phyloP scores from a whole-genome alignment of 1,140 invertebrate genomes.

The Megathymus violae region DNA sequence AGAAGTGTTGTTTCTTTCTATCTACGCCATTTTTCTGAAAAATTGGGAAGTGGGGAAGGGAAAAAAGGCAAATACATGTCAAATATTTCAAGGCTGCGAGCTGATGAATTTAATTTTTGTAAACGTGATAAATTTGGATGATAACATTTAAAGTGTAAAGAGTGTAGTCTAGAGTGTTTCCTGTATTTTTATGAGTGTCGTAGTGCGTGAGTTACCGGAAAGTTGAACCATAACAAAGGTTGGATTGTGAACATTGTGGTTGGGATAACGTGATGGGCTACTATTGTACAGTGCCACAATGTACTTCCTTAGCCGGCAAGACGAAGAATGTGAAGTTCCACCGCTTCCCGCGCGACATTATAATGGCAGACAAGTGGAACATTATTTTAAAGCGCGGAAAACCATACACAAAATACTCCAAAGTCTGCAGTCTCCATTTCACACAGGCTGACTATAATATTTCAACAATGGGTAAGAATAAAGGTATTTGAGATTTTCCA shows the following conservation, averaged over 20 bases:
- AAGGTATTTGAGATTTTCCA: constrained; percentile 78
- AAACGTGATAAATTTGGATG: constrained; percentile 73
- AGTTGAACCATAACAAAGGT: constrained; percentile 59
- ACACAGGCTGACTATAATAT: constrained; percentile 77
- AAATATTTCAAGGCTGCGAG: constrained; percentile 81
- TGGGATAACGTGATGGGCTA: constrained; percentile 67
- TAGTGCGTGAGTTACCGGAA: constrained; percentile 37
- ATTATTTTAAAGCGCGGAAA: constrained; percentile 72
- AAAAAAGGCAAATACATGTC: constrained; percentile 79
- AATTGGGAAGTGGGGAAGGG: constrained; percentile 73
- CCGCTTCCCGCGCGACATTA: constrained; percentile 68
- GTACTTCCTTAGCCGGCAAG: constrained; percentile 79
- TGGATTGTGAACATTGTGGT: constrained; percentile 34
- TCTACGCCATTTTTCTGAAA: constrained; percentile 67
- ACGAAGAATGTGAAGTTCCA: constrained; percentile 82
- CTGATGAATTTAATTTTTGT: constrained; percentile 77
- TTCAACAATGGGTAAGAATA: constrained; percentile 81
- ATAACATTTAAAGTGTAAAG: constrained; percentile 57
- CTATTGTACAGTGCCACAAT: constrained; percentile 81
- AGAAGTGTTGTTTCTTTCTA: constrained; percentile 38
- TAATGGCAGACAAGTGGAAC: constrained; percentile 77
- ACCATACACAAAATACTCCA: constrained; percentile 74
- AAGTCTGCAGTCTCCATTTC: constrained; percentile 80
- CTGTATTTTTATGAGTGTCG: constrained; percentile 42
- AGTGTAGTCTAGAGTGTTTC: constrained; percentile 38